These are phyloP conservation scores for Craseonycteris thonglongyai DNA, from an alignment of 2,113 vertebrate genomes.

Conservation along the genomic window DNA sequence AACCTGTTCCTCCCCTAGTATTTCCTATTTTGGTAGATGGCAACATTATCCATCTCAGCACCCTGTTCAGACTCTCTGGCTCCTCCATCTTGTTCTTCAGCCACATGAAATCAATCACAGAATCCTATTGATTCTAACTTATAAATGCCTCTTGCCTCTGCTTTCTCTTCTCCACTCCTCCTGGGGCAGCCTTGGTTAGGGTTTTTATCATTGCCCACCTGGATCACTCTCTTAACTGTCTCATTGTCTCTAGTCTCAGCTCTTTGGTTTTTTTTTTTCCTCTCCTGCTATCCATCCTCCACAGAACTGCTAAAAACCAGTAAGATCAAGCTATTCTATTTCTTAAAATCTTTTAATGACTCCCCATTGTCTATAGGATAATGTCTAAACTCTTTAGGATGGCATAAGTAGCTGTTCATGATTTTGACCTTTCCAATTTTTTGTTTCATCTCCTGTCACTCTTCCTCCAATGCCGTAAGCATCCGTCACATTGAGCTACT, in stretches of 20 bases:
- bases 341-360: background rate
- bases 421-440: conserved; percentile 2
- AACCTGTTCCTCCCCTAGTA: background rate
- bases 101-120: conserved; percentile 48
- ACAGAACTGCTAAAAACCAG: background rate
- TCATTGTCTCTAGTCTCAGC: background rate
- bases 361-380: background rate
- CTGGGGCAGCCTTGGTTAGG: background rate
- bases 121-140: conserved; percentile 13
- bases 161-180: background rate
- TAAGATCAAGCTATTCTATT: background rate
- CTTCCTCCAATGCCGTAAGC: background rate
- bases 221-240: background rate
- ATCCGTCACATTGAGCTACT: background rate
- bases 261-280: background rate
- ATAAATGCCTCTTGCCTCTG: background rate
- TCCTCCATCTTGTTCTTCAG: conserved; percentile 36
- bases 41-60: conserved; percentile 25
- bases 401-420: background rate
- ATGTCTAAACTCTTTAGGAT: background rate
- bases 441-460: background rate
- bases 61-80: conserved; percentile 40
- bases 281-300: background rate
- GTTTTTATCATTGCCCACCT: background rate
- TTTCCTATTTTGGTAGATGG: conserved; percentile 49